A percentile compares a stretch with the other conserved stretches of the same genome.
Conservation (phyloP, 1,140 invertebrate genomes). For the Samia ricini region DNA sequence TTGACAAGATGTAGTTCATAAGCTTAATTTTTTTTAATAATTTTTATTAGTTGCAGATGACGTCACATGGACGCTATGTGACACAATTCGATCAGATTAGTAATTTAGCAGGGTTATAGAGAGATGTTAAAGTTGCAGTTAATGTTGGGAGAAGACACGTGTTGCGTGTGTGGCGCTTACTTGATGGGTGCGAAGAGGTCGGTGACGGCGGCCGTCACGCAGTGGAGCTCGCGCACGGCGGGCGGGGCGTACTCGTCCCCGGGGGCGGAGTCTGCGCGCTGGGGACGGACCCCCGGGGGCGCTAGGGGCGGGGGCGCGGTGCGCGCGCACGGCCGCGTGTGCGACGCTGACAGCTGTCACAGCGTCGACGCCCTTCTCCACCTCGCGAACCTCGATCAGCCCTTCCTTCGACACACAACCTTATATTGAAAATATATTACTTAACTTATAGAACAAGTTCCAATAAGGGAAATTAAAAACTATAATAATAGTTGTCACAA, state of each 20-base stretch:
- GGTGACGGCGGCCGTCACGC: conserved; percentile 82
- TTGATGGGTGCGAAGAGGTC: conserved; percentile 79
- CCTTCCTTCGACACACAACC: conserved; percentile 70
- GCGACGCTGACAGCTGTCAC: conserved; percentile 79
- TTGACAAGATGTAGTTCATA: too few species aligned
- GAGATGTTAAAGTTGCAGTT: too few species aligned
- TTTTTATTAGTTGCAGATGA: too few species aligned
- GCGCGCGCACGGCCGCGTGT: conserved; percentile 70
- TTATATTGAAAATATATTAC: too few species aligned
- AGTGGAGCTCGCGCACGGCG: conserved; percentile 83
- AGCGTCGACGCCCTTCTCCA: conserved; percentile 86
- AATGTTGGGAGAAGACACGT: too few species aligned
- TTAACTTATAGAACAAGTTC: too few species aligned
- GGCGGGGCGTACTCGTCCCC: conserved; percentile 48
- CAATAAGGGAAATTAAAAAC: too few species aligned
- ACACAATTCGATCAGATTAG: too few species aligned
- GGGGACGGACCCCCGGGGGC: conserved; percentile 22
- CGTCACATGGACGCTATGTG: too few species aligned
- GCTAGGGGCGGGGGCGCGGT: conserved; percentile 45
- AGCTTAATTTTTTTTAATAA: too few species aligned
- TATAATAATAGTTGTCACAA: too few species aligned
- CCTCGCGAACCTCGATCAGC: conserved; percentile 82
- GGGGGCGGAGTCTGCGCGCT: conserved; percentile 56
- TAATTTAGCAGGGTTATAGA: too few species aligned
- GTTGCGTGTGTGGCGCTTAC: conserved; percentile 20